Conservation (phyloP, 2,888 invertebrate species). For the Hipparchia sbordonii region DNA sequence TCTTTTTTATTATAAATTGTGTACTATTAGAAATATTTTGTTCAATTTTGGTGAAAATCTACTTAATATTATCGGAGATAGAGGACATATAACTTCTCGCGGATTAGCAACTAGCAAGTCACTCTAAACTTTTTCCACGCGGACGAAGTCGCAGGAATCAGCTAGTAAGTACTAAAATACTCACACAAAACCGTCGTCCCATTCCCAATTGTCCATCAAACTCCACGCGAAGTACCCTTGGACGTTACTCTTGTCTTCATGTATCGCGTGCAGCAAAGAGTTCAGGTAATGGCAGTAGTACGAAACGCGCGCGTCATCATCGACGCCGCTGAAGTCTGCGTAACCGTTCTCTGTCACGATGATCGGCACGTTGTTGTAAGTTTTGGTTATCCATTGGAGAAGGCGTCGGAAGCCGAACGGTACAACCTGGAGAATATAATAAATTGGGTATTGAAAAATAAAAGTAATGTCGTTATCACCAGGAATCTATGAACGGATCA, state of each 20-base stretch:
- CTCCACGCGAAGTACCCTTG: slow-evolving; percentile 91
- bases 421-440: slow-evolving; percentile 64
- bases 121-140: too few species aligned
- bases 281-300: slow-evolving; percentile 82
- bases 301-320: slow-evolving; percentile 81
- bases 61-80: too few species aligned
- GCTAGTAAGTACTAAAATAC: slow-evolving; percentile 48
- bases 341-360: slow-evolving; percentile 83
- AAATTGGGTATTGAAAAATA: too few species aligned
- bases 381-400: slow-evolving; percentile 79
- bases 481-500: too few species aligned
- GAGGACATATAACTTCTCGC: too few species aligned
- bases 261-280: slow-evolving; percentile 74
- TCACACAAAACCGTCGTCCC: slow-evolving; percentile 90
- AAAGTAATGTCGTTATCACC: too few species aligned
- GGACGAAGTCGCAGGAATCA: too few species aligned
- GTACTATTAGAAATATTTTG: too few species aligned
- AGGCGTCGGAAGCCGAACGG: slow-evolving; percentile 83
- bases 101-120: too few species aligned
- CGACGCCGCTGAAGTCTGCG: slow-evolving; percentile 76
- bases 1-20: too few species aligned
- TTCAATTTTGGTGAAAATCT: too few species aligned
- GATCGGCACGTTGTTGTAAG: slow-evolving; percentile 78
- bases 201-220: slow-evolving; percentile 93
- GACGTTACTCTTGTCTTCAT: slow-evolving; percentile 85